Conservation (phyloP, 2,113 vertebrate species). For the Pelecanus crispus region DNA sequence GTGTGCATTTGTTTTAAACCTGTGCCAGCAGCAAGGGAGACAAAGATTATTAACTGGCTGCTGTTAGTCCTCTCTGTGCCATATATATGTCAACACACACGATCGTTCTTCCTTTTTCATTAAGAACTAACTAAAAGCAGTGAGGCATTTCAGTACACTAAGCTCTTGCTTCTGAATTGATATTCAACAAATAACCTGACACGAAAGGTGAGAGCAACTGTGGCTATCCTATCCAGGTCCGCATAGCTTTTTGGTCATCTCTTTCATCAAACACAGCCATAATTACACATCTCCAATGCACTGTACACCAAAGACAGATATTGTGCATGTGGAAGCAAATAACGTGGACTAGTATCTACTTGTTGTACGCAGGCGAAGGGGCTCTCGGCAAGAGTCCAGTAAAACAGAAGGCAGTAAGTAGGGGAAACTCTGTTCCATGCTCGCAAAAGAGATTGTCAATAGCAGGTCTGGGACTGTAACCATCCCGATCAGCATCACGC, state of each 20-base stretch:
- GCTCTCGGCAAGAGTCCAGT: not conserved
- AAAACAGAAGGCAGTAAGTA: not conserved
- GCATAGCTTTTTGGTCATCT: not conserved
- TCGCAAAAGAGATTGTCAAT: not conserved
- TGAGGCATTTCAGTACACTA: not conserved
- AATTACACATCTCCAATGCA: not conserved
- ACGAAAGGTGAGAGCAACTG: not conserved
- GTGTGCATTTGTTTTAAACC: constrained; percentile 33
- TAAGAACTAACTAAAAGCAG: constrained; percentile 40
- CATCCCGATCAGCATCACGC: rapidly evolving
- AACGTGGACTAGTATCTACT: not conserved
- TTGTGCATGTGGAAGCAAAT: not conserved
- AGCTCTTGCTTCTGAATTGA: not conserved
- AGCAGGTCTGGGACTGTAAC: not conserved
- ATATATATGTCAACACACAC: constrained; percentile 18
- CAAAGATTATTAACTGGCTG: constrained; percentile 39
- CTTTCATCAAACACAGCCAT: not conserved
- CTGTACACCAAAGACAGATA: not conserved
- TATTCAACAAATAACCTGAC: constrained; percentile 13
- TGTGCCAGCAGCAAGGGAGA: constrained; percentile 28
- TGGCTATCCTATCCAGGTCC: not conserved
- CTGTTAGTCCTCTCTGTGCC: constrained; percentile 33
- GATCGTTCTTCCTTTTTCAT: constrained; percentile 16
- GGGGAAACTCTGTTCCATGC: not conserved
- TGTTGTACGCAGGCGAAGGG: not conserved